Conservation (phyloP, 2,888 invertebrate genomes). For the Conchocele bisecta region DNA sequence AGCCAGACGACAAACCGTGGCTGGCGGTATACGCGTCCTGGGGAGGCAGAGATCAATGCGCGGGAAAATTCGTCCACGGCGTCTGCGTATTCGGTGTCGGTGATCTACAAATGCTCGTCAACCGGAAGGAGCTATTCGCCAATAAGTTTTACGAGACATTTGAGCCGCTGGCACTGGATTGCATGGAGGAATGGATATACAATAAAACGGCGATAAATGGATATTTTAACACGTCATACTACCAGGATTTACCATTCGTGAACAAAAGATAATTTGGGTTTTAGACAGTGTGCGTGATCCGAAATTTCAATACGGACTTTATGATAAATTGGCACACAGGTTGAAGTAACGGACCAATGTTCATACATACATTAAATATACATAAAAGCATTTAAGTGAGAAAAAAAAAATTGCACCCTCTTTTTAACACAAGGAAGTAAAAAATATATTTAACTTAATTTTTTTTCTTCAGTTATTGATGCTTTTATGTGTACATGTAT, state of each 20-base stretch:
- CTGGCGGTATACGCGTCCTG: constrained; percentile 75
- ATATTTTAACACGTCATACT: constrained; percentile 28
- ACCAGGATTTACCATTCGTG: constrained; percentile 54
- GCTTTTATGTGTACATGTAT: too few species aligned
- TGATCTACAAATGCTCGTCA: constrained; percentile 68
- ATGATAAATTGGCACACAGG: too few species aligned
- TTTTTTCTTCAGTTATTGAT: too few species aligned
- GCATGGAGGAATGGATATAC: constrained; percentile 75
- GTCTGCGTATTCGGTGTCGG: constrained; percentile 78
- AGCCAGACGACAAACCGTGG: constrained; percentile 71
- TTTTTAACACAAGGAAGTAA: too few species aligned
- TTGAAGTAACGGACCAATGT: too few species aligned
- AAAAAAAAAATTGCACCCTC: too few species aligned
- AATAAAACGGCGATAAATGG: constrained; percentile 62
- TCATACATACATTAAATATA: too few species aligned
- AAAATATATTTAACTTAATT: too few species aligned
- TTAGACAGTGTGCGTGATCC: too few species aligned
- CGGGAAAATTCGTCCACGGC: constrained; percentile 73
- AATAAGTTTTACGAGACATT: constrained; percentile 77
- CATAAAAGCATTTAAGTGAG: too few species aligned
- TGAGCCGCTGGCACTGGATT: constrained; percentile 73
- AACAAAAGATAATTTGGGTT: constrained; percentile 2
- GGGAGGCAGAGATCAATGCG: constrained; percentile 68
- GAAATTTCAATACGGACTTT: too few species aligned
- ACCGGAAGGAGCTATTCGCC: constrained; percentile 71